Evolutionary conservation across 2,113 vertebrate genomes (phyloP).

Genomic region (Oncorhynchus clarkii): DNA sequence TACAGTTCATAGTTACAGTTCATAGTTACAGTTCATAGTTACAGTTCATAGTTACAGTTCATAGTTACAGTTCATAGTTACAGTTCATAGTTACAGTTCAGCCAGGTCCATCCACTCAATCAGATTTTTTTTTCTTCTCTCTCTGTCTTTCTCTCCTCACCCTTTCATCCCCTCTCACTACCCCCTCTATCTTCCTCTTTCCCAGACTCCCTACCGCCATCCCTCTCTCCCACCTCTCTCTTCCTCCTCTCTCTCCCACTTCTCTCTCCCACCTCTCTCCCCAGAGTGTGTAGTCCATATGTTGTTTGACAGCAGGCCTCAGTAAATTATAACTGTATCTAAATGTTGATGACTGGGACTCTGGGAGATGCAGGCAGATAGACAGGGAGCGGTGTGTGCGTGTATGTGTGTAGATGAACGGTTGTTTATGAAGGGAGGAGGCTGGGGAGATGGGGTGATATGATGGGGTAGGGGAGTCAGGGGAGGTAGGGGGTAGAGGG

Average conservation of each 20-base stretch:
- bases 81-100: too few species aligned
- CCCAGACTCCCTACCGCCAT: background rate
- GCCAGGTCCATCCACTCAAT: too few species aligned
- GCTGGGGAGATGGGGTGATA: slow-evolving; percentile 23
- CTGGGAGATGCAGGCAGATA: too few species aligned
- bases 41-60: too few species aligned
- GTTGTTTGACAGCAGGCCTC: too few species aligned
- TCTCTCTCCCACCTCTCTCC: background rate
- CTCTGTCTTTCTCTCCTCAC: slow-evolving; percentile 1
- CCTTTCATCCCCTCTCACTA: slow-evolving; percentile 16
- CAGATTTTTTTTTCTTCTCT: too few species aligned
- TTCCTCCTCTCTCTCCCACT: background rate
- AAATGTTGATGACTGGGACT: too few species aligned
- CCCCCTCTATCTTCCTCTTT: slow-evolving; percentile 1
- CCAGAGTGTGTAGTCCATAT: too few species aligned
- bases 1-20: too few species aligned
- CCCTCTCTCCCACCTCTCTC: background rate
- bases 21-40: too few species aligned
- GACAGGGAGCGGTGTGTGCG: background rate
- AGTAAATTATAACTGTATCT: too few species aligned
- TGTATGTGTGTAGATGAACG: slow-evolving; percentile 72
- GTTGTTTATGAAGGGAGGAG: slow-evolving; percentile 77
- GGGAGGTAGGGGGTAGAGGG: slow-evolving; percentile 27
- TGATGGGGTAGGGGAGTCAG: background rate
- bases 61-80: too few species aligned